Percentiles rank a stretch among this genome's conserved stretches.
These are phyloP conservation scores for Dendrolimus houi DNA, from an alignment of 2,888 invertebrate genomes.

Conservation along the genomic window DNA sequence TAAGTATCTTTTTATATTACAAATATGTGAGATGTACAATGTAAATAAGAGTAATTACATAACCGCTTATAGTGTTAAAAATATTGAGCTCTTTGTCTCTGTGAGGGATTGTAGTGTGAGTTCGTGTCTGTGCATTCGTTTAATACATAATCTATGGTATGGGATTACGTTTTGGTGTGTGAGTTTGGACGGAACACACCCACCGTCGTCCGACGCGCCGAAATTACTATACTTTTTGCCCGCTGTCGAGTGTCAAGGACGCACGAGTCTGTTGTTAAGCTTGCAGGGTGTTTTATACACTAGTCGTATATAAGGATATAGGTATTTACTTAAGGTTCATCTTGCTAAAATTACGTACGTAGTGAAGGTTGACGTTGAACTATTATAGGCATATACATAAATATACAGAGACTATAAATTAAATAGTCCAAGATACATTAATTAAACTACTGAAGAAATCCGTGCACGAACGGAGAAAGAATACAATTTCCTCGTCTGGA, in stretches of 20 bases:
- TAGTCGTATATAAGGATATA: not conserved
- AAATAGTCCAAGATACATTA: too few relatives aligned
- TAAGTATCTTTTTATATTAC: too few relatives aligned
- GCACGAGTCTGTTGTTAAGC: constrained; percentile 49
- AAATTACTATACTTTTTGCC: constrained; percentile 67
- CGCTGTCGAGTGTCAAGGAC: constrained; percentile 70
- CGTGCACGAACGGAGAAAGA: too few relatives aligned
- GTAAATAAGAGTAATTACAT: too few relatives aligned
- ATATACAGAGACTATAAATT: too few relatives aligned
- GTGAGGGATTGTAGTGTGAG: constrained; percentile 9
- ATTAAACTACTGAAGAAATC: too few relatives aligned
- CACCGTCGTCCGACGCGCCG: constrained; percentile 50
- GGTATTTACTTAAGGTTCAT: too few relatives aligned
- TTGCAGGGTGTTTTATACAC: not conserved
- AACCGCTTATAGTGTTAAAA: constrained; percentile 6
- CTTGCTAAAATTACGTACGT: too few relatives aligned
- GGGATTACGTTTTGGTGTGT: constrained; percentile 31
- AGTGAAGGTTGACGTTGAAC: too few relatives aligned
- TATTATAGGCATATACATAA: too few relatives aligned
- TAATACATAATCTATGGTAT: constrained; percentile 36
- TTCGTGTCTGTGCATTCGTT: constrained; percentile 8
- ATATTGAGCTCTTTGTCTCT: constrained; percentile 19
- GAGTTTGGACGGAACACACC: constrained; percentile 52
- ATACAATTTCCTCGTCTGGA: too few relatives aligned
- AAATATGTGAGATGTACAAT: too few relatives aligned